These are phyloP conservation scores for Hippasteria phrygiana DNA, from an alignment of 53 echinoderm and acorn worm genomes.

Conservation along the genomic window DNA sequence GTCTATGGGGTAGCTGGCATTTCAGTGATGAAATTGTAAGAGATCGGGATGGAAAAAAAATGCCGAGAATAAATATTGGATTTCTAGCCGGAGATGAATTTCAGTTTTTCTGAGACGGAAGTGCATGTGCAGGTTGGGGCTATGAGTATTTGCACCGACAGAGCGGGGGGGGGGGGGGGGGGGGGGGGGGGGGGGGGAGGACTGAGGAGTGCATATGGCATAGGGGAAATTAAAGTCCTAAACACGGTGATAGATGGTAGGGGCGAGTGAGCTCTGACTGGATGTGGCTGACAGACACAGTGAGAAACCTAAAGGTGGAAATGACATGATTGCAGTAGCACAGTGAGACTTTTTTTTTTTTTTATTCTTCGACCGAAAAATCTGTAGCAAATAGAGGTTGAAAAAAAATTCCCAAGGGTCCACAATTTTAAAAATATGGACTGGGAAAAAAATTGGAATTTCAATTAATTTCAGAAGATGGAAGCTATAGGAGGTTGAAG, in stretches of 20 bases:
- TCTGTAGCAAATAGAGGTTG: too few species aligned
- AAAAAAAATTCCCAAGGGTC: too few species aligned
- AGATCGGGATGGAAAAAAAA: neutral
- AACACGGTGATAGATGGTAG: neutral
- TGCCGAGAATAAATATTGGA: neutral
- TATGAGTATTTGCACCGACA: neutral
- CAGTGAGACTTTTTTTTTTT: too few species aligned
- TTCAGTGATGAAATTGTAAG: neutral
- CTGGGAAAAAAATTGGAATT: too few species aligned
- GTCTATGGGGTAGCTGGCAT: neutral
- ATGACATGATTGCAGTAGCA: neutral
- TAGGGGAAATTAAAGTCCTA: neutral
- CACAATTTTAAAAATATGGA: too few species aligned
- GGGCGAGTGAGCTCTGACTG: neutral
- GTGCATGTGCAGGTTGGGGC: neutral
- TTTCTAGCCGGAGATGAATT: neutral
- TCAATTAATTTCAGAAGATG: too few species aligned
- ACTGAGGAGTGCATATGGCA: neutral
- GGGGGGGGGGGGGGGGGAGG: neutral
- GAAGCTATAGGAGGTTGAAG: too few species aligned
- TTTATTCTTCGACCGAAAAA: too few species aligned
- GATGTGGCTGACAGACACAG: neutral
- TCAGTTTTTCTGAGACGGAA: neutral
- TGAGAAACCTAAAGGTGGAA: neutral
- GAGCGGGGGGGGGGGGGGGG: neutral